A percentile compares a stretch with the other conserved stretches of the same genome.
Conservation (phyloP, 2,797 vertebrate genomes). For the Melanotaenia pygmaea region DNA sequence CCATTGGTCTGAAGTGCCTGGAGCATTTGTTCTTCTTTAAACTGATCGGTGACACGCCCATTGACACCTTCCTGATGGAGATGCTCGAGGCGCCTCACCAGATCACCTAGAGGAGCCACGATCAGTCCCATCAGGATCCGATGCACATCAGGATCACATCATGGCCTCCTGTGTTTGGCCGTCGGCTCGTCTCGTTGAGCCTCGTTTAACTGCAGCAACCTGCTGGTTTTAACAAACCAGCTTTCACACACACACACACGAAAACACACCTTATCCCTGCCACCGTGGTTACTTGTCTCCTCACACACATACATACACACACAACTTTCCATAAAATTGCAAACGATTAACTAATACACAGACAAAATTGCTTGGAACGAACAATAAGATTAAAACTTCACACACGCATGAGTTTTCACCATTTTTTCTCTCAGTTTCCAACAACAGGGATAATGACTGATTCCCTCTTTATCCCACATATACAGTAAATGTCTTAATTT, state of each 20-base stretch:
- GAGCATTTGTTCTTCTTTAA: constrained; percentile 98
- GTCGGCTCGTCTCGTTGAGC: constrained; percentile 52
- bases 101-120: constrained; percentile 81
- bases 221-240: constrained; percentile 62
- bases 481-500: constrained; percentile 70
- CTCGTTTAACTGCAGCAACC: constrained; percentile 68
- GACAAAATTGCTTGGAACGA: constrained; percentile 45
- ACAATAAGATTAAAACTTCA: constrained; percentile 35
- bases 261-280: constrained; percentile 5
- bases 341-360: constrained; percentile 34
- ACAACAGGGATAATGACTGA: constrained; percentile 38
- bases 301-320: constrained; percentile 35
- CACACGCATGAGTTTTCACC: constrained; percentile 18
- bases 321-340: constrained; percentile 31
- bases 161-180: constrained; percentile 37
- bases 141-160: constrained; percentile 70
- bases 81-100: constrained; percentile 94
- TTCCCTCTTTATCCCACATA: constrained; percentile 45
- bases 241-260: constrained; percentile 40
- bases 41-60: constrained; percentile 94
- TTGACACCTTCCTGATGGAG: constrained; percentile 96
- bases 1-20: constrained; percentile 93
- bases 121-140: constrained; percentile 46
- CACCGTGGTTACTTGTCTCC: constrained; percentile 35
- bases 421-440: constrained; percentile 43